Evolutionary conservation across 2,888 invertebrate species (phyloP), one percentile per base, ranked within the genome.

Genomic region (Xestia c-nigrum): DNA sequence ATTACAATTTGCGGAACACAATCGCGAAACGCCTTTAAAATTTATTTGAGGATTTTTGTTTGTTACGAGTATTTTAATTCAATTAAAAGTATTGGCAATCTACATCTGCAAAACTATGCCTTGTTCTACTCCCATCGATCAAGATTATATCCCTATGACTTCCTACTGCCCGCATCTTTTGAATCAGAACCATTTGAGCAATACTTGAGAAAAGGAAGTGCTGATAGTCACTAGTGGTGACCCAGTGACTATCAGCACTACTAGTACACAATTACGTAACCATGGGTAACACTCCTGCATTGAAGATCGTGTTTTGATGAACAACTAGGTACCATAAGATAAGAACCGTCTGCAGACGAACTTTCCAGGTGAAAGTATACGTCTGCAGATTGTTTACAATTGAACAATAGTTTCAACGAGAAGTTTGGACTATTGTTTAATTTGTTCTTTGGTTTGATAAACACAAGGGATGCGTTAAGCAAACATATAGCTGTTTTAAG

Each of bases 31-130:
- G 47, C 47, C 52, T 69, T 73, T 31, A 61, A 66, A 0, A 57
- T 78, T 57, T 82, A 74, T 72, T 47, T 78, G 69, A 74, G 72
- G 55, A 77, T 63, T 21, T 21, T 66, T 72, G 67, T 40, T 50
- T 63, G n/a, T 59, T 73, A n/a, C n/a, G n/a, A n/a, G n/a, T n/a
- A 31, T 47, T 72, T 31, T 61, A 38, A 61, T 38, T 70, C 61
- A 64, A 76, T 77, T 52, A n/a, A 43, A n/a, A 16, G 50, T 47
- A 12, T 61, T 65, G 6, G 10, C 65, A 55, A 31, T 43, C 24
- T 3, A 3, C 9, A 24, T 63, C 57, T 59, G 24, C 4, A 64
- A 68, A 76, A 40, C 24, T 21, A 16, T 5, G 24, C 6, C 9
- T 52, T 52, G 5, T 47, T 31, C 16, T 43, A 12, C 24, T 21